phyloP scores from a whole-genome alignment of 2,888 invertebrate species.

The Phlogophora meticulosa region DNA sequence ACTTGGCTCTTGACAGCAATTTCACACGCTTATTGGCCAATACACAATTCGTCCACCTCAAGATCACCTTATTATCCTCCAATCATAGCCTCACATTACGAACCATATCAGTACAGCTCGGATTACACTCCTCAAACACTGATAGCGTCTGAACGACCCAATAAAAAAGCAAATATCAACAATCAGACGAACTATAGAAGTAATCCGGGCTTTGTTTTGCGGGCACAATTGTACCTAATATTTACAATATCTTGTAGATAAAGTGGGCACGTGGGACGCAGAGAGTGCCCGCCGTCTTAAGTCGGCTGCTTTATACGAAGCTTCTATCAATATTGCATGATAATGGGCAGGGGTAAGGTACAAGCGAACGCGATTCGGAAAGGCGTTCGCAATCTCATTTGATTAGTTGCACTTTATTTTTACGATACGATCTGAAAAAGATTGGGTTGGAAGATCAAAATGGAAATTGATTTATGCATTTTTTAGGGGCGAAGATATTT shows the following conservation, averaged over 20 bases:
- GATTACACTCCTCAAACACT: conserved; percentile 66
- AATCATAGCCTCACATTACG: conserved; percentile 37
- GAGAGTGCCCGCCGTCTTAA: conserved; percentile 73
- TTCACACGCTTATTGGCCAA: conserved; percentile 5
- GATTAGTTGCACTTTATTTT: conserved; percentile 57
- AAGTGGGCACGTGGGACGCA: conserved; percentile 78
- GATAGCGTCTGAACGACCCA: conserved; percentile 76
- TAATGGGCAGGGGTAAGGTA: conserved; percentile 64
- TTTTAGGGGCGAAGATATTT: conserved; percentile 36
- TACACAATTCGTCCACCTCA: conserved; percentile 6
- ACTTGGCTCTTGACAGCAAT: background rate
- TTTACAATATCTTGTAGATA: conserved; percentile 81
- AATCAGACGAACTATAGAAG: conserved; percentile 68
- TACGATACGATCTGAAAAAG: conserved; percentile 49
- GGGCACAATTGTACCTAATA: conserved; percentile 78
- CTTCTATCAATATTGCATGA: conserved; percentile 84
- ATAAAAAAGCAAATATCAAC: conserved; percentile 82
- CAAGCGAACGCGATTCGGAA: conserved; percentile 60
- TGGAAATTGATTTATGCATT: conserved; percentile 49
- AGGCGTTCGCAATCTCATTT: conserved; percentile 34
- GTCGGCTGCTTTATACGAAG: conserved; percentile 76
- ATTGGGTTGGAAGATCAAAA: conserved; percentile 44
- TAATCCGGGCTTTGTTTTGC: conserved; percentile 77
- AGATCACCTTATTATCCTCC: conserved; percentile 32
- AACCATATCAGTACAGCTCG: conserved; percentile 47